Evolutionary conservation across 2,888 invertebrate genomes (phyloP), one percentile per base, ranked within the genome.

Genomic region (Drosophila imparisetae): DNA sequence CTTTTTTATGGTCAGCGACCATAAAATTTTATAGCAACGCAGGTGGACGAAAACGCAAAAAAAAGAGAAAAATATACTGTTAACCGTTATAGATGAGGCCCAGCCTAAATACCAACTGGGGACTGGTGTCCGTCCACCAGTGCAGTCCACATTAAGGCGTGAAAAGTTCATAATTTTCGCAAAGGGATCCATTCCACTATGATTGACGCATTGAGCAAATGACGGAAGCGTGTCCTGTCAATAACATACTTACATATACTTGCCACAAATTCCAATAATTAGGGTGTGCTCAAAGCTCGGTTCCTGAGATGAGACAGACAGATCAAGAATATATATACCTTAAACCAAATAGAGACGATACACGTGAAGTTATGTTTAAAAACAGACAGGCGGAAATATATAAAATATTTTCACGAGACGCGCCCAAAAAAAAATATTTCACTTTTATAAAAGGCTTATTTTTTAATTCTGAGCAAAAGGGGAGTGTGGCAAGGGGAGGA

Each of bases 11-110:
- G 65, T 45, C 50, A 11, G 57, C 8, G 62, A 48, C 67, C 70
- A 83, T 83, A 74, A 83, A 81, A 72, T 68, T 62, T 69, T 69
- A 86, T 85, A 54, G 64, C 70, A 58, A 27, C 70, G 62, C 72
- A 81, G 81, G 66, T 66, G 64, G 57, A 65, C 38, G 24, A 8
- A n/a, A 45, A 45, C 42, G 42, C 4, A 21, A 45, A 45, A 53
- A 30, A 52, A 64, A 36, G 38, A 42, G 54, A 58, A 55, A 52
- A 61, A 50, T 68, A 75, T 64, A 67, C 70, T 54, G 66, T 55
- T 42, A 72, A 66, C 74, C 49, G 66, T 57, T 48, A 66, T 36
- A 24, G 8, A 21, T 59, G 38, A 30, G 53, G 42, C 75, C 63
- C 24, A 55, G 24, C 61, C 72, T 72, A 65, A 74, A 70, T 45